phyloP scores from a whole-genome alignment of 1,140 invertebrate genomes.

The Drosophila lacertosa region DNA sequence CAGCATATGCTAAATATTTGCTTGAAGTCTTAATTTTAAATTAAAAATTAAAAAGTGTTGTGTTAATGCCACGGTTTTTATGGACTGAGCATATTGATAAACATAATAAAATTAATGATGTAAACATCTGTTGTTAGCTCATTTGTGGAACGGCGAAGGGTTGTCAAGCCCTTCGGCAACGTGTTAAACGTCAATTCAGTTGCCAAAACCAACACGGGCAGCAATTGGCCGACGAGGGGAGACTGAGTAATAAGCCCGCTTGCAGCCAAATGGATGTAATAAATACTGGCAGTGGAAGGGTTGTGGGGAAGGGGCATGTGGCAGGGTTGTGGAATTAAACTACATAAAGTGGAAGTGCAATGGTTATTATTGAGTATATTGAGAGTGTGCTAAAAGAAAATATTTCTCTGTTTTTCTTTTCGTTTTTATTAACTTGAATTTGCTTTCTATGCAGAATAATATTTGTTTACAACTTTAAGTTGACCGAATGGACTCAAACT shows the following conservation, averaged over 20 bases:
- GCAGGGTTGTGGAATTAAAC: slow-evolving; percentile 47
- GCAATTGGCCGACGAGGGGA: not conserved
- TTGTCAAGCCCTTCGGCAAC: slow-evolving; percentile 49
- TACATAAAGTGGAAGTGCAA: slow-evolving; percentile 59
- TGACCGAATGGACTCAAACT: no score
- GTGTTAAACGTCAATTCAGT: slow-evolving; percentile 78
- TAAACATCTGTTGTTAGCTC: slow-evolving; percentile 74
- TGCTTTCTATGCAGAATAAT: no score
- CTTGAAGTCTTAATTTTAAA: slow-evolving; percentile 10
- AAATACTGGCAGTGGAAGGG: slow-evolving; percentile 24
- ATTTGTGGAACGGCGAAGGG: slow-evolving; percentile 20
- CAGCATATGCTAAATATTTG: not conserved
- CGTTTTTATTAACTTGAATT: no score
- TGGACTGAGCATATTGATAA: slow-evolving; percentile 39
- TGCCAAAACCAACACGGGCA: not conserved
- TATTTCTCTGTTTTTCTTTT: no score
- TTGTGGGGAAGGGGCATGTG: slow-evolving; percentile 9
- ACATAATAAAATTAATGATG: slow-evolving; percentile 59
- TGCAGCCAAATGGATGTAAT: slow-evolving; percentile 70
- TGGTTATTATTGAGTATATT: slow-evolving; percentile 62
- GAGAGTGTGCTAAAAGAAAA: slow-evolving; percentile 48
- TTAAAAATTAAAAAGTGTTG: slow-evolving; percentile 2
- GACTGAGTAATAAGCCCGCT: slow-evolving; percentile 51
- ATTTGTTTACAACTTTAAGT: no score
- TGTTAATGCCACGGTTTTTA: slow-evolving; percentile 9